phyloP scores from a whole-genome alignment of 2,797 vertebrate genomes.

The Heteromormyrus szaboi region DNA sequence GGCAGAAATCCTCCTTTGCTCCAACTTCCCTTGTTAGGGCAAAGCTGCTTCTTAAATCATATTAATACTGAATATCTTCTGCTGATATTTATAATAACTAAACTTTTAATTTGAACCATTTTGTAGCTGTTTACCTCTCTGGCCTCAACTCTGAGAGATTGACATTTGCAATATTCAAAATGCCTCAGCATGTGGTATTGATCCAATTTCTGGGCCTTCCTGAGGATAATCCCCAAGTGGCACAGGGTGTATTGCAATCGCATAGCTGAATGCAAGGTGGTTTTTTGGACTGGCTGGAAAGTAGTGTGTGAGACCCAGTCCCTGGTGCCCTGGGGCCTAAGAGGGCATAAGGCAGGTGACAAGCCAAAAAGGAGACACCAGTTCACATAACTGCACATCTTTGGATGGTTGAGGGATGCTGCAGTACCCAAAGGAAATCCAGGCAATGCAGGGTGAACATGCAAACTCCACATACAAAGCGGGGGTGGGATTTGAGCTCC shows the following conservation, averaged over 20 bases:
- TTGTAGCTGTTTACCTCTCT: constrained; percentile 38
- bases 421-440: not conserved
- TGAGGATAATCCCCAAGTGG: not conserved
- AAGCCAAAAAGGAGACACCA: not conserved
- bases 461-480: not conserved
- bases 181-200: constrained; percentile 34
- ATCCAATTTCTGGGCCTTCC: constrained; percentile 15
- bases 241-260: not conserved
- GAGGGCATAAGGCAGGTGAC: not conserved
- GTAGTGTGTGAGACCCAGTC: not conserved
- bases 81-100: constrained; percentile 40
- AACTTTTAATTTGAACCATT: constrained; percentile 44
- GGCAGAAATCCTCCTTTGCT: not conserved
- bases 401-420: not conserved
- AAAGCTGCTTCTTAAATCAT: constrained; percentile 17
- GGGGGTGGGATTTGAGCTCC: not conserved
- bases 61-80: constrained; percentile 32
- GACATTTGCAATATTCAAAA: constrained; percentile 41
- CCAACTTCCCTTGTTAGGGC: not conserved
- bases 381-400: not conserved
- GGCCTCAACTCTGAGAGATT: constrained; percentile 33
- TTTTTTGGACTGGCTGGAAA: not conserved
- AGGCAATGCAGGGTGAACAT: not conserved
- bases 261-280: not conserved
- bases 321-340: not conserved